These are phyloP conservation scores for Ferdinandea cuprea DNA, from an alignment of 2,888 invertebrate genomes.

Conservation along the genomic window DNA sequence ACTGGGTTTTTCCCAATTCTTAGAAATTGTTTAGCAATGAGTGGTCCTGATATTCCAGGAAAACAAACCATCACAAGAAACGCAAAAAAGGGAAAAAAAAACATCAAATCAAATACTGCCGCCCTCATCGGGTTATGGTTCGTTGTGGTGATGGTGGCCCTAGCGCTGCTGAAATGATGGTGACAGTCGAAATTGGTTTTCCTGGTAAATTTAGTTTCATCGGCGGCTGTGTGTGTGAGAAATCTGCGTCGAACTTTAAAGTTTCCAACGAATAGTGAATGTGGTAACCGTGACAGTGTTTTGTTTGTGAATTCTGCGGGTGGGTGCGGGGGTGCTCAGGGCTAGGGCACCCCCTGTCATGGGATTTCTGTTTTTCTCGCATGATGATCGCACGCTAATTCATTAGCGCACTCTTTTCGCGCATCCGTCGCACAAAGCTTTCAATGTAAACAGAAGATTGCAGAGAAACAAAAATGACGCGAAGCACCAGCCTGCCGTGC, in stretches of 20 bases:
- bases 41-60: conserved; percentile 68
- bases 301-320: conserved; percentile 2
- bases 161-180: conserved; percentile 32
- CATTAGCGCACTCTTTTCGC: conserved; percentile 31
- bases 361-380: conserved; percentile 7
- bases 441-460: conserved; percentile 45
- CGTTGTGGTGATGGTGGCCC: conserved; percentile 11
- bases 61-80: conserved; percentile 50
- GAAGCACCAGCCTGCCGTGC: conserved; percentile 51
- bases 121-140: conserved; percentile 40
- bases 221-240: conserved; percentile 26
- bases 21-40: conserved; percentile 57
- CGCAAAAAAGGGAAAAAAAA: conserved; percentile 15
- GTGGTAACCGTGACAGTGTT: conserved; percentile 12
- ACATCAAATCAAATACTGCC: conserved; percentile 16
- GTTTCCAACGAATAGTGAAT: conserved; percentile 51
- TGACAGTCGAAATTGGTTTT: conserved; percentile 68
- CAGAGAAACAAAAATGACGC: not conserved
- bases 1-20: conserved; percentile 54
- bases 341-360: not conserved
- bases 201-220: conserved; percentile 42
- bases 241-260: conserved; percentile 50
- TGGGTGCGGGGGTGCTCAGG: too few species aligned
- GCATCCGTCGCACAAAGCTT: conserved; percentile 22
- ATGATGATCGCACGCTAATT: conserved; percentile 29